Evolutionary conservation across 2,888 invertebrate genomes (phyloP).

Genomic region (Drosophila picticornis): DNA sequence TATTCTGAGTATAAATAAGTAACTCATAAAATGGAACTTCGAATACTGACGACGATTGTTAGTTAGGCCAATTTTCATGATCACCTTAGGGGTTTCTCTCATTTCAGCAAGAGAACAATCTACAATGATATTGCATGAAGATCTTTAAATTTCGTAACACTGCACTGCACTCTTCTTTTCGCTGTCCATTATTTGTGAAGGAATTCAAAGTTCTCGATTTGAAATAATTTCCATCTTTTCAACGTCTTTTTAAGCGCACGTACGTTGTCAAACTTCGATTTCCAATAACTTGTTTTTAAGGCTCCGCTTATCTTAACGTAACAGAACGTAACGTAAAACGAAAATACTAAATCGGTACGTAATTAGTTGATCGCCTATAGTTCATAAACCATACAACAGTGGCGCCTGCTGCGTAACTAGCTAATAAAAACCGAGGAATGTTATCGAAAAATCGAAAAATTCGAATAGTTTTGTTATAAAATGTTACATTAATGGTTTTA

Average conservation of each 20-base stretch:
- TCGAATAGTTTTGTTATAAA: conserved; percentile 66
- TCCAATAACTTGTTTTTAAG: neutral
- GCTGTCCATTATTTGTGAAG: neutral
- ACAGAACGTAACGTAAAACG: neutral
- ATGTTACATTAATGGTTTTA: conserved; percentile 76
- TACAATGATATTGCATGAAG: neutral
- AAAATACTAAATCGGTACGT: neutral
- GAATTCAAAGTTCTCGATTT: no score
- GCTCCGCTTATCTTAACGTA: neutral
- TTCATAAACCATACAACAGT: neutral
- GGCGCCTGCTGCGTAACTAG: no score
- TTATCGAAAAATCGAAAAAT: neutral
- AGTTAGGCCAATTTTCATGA: neutral
- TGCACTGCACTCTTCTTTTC: neutral
- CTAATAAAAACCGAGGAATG: neutral
- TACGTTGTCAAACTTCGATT: neutral
- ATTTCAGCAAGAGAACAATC: neutral
- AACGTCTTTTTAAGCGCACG: neutral
- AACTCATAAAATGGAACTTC: neutral
- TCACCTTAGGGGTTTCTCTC: neutral
- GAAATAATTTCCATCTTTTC: neutral
- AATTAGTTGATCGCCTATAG: neutral
- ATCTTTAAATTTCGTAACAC: neutral
- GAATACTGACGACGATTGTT: neutral
- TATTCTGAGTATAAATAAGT: neutral